phyloP scores from a whole-genome alignment of 2,113 vertebrate genomes.

The Thunnus maccoyii region DNA sequence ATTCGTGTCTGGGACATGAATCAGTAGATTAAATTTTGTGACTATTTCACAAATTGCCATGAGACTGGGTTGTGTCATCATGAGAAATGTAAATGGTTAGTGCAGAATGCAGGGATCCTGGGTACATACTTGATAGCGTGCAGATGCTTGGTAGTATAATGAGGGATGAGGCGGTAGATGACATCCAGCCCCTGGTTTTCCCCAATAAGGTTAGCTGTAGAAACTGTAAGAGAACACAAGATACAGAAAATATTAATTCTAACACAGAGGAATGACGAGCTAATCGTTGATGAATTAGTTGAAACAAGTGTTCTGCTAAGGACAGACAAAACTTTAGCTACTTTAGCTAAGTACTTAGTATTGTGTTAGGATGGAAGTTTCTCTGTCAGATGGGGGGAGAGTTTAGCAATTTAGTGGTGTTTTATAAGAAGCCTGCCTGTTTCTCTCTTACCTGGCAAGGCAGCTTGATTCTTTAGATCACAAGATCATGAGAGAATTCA shows the following conservation, averaged over 20 bases:
- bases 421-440: no score
- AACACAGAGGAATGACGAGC: not conserved
- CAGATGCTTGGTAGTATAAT: constrained; percentile 84
- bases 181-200: constrained; percentile 90
- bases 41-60: no score
- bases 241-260: not conserved
- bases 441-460: no score
- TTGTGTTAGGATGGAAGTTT: not conserved
- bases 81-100: not conserved
- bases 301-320: not conserved
- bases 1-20: no score
- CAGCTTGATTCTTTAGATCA: no score
- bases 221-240: constrained; percentile 80
- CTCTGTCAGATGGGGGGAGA: not conserved
- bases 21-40: no score
- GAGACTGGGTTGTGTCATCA: not conserved
- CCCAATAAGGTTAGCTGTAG: constrained; percentile 88
- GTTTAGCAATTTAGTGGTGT: not conserved
- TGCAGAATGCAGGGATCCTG: not conserved
- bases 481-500: no score
- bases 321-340: not conserved
- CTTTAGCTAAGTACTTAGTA: no score
- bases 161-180: constrained; percentile 89
- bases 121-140: constrained; percentile 89
- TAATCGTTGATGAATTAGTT: not conserved